A percentile compares a stretch with the other conserved stretches of the same genome.
Conservation (phyloP, 2,113 vertebrate species). For the Hyaena hyaena region DNA sequence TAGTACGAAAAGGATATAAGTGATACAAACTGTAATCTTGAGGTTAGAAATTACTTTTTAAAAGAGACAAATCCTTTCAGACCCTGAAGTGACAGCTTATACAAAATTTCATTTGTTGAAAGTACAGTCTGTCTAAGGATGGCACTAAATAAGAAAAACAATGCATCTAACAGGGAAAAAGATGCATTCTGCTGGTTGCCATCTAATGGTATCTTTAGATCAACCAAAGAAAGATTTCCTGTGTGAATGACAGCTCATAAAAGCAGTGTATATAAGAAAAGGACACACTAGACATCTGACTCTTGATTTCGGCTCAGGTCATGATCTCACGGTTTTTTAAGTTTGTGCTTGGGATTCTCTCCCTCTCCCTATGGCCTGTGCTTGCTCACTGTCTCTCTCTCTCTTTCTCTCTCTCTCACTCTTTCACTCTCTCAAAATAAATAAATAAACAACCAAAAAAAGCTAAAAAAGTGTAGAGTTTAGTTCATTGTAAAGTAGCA, state of each 20-base stretch:
- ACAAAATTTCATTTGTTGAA: slow-evolving; percentile 39
- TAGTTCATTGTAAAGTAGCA: not conserved
- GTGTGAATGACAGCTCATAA: not conserved
- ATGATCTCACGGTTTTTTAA: no score
- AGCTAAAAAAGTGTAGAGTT: not conserved
- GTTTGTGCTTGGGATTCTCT: no score
- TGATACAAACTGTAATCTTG: not conserved
- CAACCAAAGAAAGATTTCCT: not conserved
- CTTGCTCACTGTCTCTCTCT: no score
- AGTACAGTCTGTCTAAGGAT: not conserved
- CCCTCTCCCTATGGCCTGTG: no score
- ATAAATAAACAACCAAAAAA: no score
- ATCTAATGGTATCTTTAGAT: not conserved
- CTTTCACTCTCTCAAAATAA: no score
- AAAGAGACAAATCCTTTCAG: slow-evolving; percentile 44
- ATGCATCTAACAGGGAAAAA: not conserved
- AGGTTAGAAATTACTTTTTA: slow-evolving; percentile 48
- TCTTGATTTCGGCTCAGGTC: no score
- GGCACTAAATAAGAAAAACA: not conserved
- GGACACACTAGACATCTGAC: not conserved
- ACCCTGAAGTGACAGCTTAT: not conserved
- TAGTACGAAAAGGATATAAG: not conserved
- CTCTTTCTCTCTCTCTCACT: no score
- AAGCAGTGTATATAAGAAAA: not conserved
- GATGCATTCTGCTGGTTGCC: not conserved